Conservation (phyloP, 2,113 vertebrate species). For the Seriola dumerili region DNA sequence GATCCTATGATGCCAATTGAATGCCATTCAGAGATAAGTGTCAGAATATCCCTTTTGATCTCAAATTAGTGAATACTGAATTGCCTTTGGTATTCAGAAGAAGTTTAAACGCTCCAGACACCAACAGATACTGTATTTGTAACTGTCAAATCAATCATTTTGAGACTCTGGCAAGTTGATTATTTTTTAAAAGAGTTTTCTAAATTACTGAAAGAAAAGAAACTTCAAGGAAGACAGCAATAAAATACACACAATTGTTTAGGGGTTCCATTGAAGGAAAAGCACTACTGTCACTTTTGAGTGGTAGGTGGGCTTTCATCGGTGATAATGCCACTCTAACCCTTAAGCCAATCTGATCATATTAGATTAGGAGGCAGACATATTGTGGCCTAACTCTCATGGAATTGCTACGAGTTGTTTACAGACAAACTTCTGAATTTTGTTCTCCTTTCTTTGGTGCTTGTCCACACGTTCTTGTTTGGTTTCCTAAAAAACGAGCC, state of each 20-base stretch:
- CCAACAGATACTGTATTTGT: constrained; percentile 12
- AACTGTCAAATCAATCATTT: constrained; percentile 42
- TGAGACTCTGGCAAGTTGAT: neutral
- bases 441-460: constrained; percentile 32
- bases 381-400: constrained; percentile 47
- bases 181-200: constrained; percentile 21
- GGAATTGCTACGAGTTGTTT: constrained; percentile 61
- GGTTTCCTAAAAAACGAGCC: constrained; percentile 1
- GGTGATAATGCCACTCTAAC: constrained; percentile 27
- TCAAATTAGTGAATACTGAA: constrained; percentile 4
- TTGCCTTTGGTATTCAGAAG: constrained; percentile 27
- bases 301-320: constrained; percentile 32
- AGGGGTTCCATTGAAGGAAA: neutral
- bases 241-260: constrained; percentile 50
- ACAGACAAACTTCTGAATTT: constrained; percentile 49
- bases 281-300: constrained; percentile 47
- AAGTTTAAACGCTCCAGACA: constrained; percentile 11
- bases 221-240: constrained; percentile 52
- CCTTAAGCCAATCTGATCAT: constrained; percentile 20
- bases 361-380: constrained; percentile 18
- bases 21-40: constrained; percentile 12
- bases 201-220: constrained; percentile 13
- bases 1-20: neutral
- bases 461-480: constrained; percentile 9
- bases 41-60: constrained; percentile 22